Base-by-base conservation (phyloP, 2,888 invertebrate genomes). In the Nemurella pictetii region DNA sequence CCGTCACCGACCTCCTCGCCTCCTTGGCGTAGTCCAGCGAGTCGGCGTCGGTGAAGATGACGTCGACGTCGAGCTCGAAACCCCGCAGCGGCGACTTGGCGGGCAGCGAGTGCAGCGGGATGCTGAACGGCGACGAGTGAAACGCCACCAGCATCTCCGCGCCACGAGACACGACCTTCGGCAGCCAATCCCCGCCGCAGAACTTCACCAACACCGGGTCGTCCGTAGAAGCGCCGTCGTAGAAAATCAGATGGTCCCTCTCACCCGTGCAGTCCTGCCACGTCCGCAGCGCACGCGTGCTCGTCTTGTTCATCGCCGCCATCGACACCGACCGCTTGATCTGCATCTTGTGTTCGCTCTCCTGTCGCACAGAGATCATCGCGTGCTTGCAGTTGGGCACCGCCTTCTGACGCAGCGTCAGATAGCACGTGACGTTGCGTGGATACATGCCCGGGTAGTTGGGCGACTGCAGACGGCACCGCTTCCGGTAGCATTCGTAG, bases 301-400 rank as follows among this genome's bases (percentile, higher is more conserved):
- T 75, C 0, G 87, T 86, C 83, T 85, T 86, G 80, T 85, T 85
- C 80, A 86, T 82, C 72, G 95, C 93, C 88, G 91, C 90, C 78
- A 72, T 87, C 86, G 72, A 87, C 36, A 25, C 87, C 55, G 86
- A 93, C 15, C 94, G 91, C 87, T 94, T 94, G 90, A 94, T 93
- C 89, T 94, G 94, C 92, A 95, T 93, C 89, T 94, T 95, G 89
- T 95, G 94, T 80, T 94, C 93, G 86, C 93, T 94, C 88, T 95
- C 94, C 90, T 96, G 96, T 83, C 94, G 92, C 85, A 97, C 95
- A 26, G 96, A 95, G 88, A 97, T 95, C 95, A 97, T 96, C 72
- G 97, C 97, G 90, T 96, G 96, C 90, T 97, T 97, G 90, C 97
- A 97, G 78, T 95, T 96, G 20, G 97, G 96, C 86, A 96, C 95